Percentiles rank a stretch among this genome's conserved stretches.
These are phyloP conservation scores for Salvelinus sp. DNA, from an alignment of 2,113 vertebrate genomes.

Conservation along the genomic window DNA sequence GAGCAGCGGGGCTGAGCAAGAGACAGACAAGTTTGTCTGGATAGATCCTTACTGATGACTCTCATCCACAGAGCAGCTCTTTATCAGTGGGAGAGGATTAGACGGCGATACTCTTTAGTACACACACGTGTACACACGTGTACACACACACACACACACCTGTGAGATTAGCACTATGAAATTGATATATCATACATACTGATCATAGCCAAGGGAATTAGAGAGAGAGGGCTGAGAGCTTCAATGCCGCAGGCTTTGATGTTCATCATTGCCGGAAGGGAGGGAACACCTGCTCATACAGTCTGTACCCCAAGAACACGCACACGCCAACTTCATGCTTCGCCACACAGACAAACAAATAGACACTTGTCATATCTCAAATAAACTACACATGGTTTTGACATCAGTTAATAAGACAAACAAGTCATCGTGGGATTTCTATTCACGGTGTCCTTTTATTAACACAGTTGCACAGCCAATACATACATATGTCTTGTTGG, in stretches of 20 bases:
- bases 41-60: background rate
- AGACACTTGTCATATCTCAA: too few relatives aligned
- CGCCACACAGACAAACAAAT: too few relatives aligned
- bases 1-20: background rate
- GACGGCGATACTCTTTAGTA: background rate
- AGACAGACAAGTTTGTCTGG: background rate
- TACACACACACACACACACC: background rate
- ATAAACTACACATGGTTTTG: too few relatives aligned
- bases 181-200: background rate
- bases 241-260: background rate
- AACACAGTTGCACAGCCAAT: background rate
- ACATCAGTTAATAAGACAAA: too few relatives aligned
- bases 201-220: background rate
- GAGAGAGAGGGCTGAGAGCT: background rate
- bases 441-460: background rate
- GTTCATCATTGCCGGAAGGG: background rate
- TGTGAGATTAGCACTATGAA: background rate
- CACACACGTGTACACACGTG: background rate
- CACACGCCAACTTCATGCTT: background rate
- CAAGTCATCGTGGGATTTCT: background rate
- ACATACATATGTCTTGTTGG: background rate
- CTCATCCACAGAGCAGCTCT: background rate
- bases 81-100: conserved; percentile 4
- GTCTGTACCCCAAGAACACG: background rate
- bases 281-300: background rate